Evolutionary conservation across 1,140 invertebrate genomes (phyloP).

Genomic region (Ctenoplectra terminalis): DNA sequence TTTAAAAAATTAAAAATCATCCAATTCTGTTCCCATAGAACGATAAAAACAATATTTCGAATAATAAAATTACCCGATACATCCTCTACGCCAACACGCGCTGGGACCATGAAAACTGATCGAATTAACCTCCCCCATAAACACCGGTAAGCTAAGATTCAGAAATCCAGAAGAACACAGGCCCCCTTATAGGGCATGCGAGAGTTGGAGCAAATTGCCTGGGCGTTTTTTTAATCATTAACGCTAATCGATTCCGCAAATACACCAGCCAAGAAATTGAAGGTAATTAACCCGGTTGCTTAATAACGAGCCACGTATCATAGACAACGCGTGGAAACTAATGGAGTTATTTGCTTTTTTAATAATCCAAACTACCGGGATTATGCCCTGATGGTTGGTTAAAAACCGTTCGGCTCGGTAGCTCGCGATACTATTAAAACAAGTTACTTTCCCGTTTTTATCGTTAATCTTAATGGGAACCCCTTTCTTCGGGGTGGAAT

Average conservation of each 20-base stretch:
- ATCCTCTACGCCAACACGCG: neutral
- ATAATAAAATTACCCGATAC: too few species aligned
- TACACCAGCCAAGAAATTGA: slow-evolving; percentile 32
- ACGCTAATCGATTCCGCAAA: slow-evolving; percentile 53
- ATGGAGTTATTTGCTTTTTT: slow-evolving; percentile 62
- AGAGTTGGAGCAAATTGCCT: slow-evolving; percentile 35
- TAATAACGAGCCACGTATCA: slow-evolving; percentile 43
- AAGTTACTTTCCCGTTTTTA: slow-evolving; percentile 29
- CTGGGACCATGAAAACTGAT: neutral
- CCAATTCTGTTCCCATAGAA: too few species aligned
- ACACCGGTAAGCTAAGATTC: neutral
- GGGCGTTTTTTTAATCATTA: slow-evolving; percentile 33
- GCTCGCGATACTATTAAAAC: slow-evolving; percentile 14
- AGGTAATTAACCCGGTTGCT: slow-evolving; percentile 46
- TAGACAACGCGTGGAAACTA: slow-evolving; percentile 41
- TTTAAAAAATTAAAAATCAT: too few species aligned
- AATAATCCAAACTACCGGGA: slow-evolving; percentile 26
- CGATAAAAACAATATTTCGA: too few species aligned
- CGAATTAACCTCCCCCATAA: neutral
- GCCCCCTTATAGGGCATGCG: neutral
- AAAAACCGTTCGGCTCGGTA: neutral
- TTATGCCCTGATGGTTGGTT: neutral
- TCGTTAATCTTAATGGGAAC: slow-evolving; percentile 26
- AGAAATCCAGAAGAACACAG: neutral
- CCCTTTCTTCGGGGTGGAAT: slow-evolving; percentile 22